Conservation (phyloP, 2,797 vertebrate species). For the Lutjanus argentimaculatus region DNA sequence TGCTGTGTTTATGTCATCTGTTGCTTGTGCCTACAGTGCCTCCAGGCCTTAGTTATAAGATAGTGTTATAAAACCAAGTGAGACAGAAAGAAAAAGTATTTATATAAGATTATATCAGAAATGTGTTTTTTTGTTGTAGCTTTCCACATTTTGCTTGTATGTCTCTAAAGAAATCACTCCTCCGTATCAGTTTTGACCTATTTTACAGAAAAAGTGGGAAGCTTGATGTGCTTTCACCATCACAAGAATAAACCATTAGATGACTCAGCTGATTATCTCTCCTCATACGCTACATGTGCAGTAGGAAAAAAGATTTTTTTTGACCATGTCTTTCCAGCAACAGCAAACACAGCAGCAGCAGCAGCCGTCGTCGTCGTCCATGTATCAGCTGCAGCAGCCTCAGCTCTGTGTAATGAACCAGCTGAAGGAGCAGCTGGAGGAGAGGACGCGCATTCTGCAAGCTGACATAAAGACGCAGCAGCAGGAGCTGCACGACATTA, state of each 20-base stretch:
- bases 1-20: slow-evolving; percentile 35
- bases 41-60: slow-evolving; percentile 4
- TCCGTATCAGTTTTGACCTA: background rate
- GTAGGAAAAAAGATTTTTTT: slow-evolving; percentile 1
- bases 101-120: background rate
- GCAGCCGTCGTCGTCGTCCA: slow-evolving; percentile 79
- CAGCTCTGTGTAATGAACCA: slow-evolving; percentile 91
- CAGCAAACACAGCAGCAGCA: slow-evolving; percentile 69
- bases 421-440: slow-evolving; percentile 92
- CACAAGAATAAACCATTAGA: slow-evolving; percentile 18
- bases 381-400: slow-evolving; percentile 87
- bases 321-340: slow-evolving; percentile 50
- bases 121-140: background rate
- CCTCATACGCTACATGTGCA: background rate
- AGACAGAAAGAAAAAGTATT: background rate
- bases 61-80: slow-evolving; percentile 9
- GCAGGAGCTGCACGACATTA: slow-evolving; percentile 90
- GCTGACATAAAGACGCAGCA: slow-evolving; percentile 91
- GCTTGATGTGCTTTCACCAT: slow-evolving; percentile 24
- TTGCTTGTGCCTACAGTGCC: slow-evolving; percentile 15
- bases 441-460: slow-evolving; percentile 90
- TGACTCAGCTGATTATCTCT: slow-evolving; percentile 28
- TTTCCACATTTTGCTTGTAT: background rate
- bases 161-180: slow-evolving; percentile 18
- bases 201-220: slow-evolving; percentile 23